Base-by-base conservation (phyloP, 2,797 vertebrate species). In the Pyrrhura leucotis region DNA sequence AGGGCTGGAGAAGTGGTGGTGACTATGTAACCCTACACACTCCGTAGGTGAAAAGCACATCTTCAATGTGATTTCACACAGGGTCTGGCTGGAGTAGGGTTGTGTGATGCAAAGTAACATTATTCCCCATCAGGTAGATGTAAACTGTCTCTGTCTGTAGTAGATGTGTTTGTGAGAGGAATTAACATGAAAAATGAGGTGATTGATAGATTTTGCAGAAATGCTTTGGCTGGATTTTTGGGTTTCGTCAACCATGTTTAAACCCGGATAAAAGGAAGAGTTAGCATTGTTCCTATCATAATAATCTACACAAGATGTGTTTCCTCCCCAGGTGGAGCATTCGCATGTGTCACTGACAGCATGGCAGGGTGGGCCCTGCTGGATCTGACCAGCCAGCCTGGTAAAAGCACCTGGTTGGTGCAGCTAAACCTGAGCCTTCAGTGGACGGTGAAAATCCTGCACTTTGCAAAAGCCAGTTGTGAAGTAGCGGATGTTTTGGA, bases 401-500 rank as follows among this genome's bases (percentile, higher is more conserved):
- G 16, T 37, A 12, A 56, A 42, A 78, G 69, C 73, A 85, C 2
- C 13, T 33, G 37, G 28, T 26, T 50, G n/a, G 14, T 44, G 42
- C 47, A 63, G 65, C 66, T 56, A 62, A 39, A 22, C 62, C 18
- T 15, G 61, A 44, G n/a, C 20, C 45, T 47, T 50, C 54, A 16
- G 62, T 7, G 39, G 45, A 47, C 4, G 0, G 40, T 28, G 74
- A 33, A 50, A 87, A 56, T 29, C 71, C 68, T 25, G 61, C 65
- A 56, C 7, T 3, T n/a, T n/a, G 44, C 77, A 44, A 0, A 0
- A 42, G 39, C 21, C 78, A 23, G 75, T 65, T 90, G 89, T 92
- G 87, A 95, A 82, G 80, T 2, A 87, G 66, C 72, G 84, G 92
- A 96, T 94, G 94, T 96, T 96, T 95, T 90, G 94, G 90, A 96